Evolutionary conservation across 2,888 invertebrate genomes (phyloP), one percentile per base, ranked within the genome.

Genomic region (Frankliniella fusca): DNA sequence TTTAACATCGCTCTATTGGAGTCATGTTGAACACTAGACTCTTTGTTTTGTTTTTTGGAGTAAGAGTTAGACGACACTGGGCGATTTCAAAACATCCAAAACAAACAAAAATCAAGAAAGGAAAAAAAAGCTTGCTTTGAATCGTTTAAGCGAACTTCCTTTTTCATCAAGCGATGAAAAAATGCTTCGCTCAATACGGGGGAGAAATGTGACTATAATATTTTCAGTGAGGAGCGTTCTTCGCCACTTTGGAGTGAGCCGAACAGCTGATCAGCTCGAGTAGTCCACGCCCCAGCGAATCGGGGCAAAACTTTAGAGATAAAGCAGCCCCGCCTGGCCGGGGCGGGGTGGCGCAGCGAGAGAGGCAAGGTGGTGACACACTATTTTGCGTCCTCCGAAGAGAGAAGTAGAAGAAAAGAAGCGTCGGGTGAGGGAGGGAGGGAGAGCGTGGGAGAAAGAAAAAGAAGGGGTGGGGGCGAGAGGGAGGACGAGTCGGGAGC

Each of bases 401-500:
- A 61, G 61, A 61, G 61, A 61, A n/a, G 7, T 18, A 61, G 61
- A 18, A n/a, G n/a, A 15, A 61, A n/a, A 61, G 61, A 61, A 18
- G 61, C 11, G 70, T 23, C 54, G 54, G 54, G 54, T 2, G 54
- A 11, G 54, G 7, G 54, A 18, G 11, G 7, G 54, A 15, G 54
- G 50, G 50, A 12, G 15, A 23, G 82, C 28, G 65, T 65, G 54
- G 28, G 49, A 28, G 50, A 38, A 18, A 49, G 27, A 50, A 28
- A 48, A 38, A 18, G 80, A n/a, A 48, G n/a, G 80, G n/a, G 80
- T 15, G 23, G 81, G 80, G 83, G 81, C 1, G 80, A 70, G n/a
- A 80, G 80, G 28, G 81, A 76, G 82, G 83, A 82, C 82, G 82
- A 81, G 80, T 81, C 82, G 82, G 80, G 82, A 81, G 81, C 83